A percentile compares a stretch with the other conserved stretches of the same genome.
phyloP scores from a whole-genome alignment of 2,888 invertebrate species.

The Limnephilus lunatus region DNA sequence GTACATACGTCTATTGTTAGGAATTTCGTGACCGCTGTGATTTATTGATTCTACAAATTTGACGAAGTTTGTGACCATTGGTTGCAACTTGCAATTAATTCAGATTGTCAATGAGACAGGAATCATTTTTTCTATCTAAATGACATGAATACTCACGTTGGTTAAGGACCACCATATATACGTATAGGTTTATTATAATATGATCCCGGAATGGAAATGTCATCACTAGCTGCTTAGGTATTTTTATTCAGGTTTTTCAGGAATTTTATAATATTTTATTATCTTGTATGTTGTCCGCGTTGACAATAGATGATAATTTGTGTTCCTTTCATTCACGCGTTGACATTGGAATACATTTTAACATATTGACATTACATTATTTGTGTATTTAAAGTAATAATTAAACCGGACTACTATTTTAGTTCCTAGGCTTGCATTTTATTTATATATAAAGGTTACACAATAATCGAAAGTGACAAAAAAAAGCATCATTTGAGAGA shows the following conservation, averaged over 20 bases:
- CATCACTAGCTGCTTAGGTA: no score
- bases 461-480: background rate
- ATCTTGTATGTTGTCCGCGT: no score
- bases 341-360: no score
- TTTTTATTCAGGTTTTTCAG: no score
- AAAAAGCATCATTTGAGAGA: background rate
- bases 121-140: background rate
- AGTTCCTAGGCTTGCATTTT: background rate
- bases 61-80: background rate
- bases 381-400: no score
- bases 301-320: no score
- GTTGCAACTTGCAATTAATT: background rate
- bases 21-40: background rate
- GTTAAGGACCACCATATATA: no score
- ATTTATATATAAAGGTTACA: background rate
- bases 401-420: background rate
- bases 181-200: no score
- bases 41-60: background rate
- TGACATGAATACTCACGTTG: background rate
- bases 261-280: no score
- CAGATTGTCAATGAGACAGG: background rate
- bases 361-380: no score
- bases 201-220: no score
- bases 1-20: background rate
- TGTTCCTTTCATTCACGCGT: no score